Base-by-base conservation (phyloP, 2,113 vertebrate species). In the Gadus macrocephalus region DNA sequence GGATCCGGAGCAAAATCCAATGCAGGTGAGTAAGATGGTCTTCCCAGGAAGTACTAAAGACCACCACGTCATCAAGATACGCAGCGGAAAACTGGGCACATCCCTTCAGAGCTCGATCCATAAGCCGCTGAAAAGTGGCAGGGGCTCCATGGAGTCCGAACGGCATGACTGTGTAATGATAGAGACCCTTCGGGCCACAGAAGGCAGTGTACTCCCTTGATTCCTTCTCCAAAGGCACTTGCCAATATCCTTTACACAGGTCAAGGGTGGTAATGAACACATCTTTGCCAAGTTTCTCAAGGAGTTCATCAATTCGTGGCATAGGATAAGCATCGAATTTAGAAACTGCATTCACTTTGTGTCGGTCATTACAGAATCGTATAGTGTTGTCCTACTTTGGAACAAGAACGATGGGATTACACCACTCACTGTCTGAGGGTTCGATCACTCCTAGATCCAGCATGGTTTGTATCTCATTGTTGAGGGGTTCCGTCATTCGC, bases 121-220 rank as follows among this genome's bases (percentile, higher is more conserved):
- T 72, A 20, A 66, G 19, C 17, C 53, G 16, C 16, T 72, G 70
- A 20, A 20, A 20, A 20, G 20, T 20, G 20, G 20, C 20, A 20
- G 20, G 20, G 20, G 20, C 20, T 20, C 63, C 62, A 66, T 72
- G 69, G 9, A 71, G 53, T 58, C 70, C 70, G 66, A 72, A 72
- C 11, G 53, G 70, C 70, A 72, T 65, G 6, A 72, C 62, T 2
- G 61, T 71, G 42, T 53, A 55, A 5, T 28, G 61, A 20, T 62
- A 64, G 15, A 64, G 38, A 20, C 53, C 27, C 12, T 6, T 17
- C 1, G 49, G 63, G 53, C 19, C 28, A 5, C 25, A 15, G 27
- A 72, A 72, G 2, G 70, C 70, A 7, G 63, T 72, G 53, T 66
- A 66, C 2, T 53, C 16, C 31, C 28, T 28, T 14, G 62, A 56